A percentile compares a stretch with the other conserved stretches of the same genome.
These are phyloP conservation scores for Acrossocheilus fasciatus DNA, from an alignment of 2,797 vertebrate species.

Conservation along the genomic window DNA sequence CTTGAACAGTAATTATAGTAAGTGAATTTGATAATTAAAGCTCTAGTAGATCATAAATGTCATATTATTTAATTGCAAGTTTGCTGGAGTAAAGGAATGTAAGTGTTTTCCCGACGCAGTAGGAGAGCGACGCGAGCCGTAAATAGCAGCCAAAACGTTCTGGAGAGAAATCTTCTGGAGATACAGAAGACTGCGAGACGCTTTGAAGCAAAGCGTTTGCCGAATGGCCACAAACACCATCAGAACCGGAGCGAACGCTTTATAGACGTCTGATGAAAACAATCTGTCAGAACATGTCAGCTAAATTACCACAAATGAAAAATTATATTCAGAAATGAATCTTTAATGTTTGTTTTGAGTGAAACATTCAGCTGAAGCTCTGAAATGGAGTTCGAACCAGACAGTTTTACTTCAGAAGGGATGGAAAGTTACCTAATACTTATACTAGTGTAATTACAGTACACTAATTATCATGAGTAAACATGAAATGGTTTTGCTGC, in stretches of 20 bases:
- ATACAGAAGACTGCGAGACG: not conserved
- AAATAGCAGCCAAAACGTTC: not conserved
- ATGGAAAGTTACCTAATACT: not conserved
- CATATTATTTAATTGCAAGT: not conserved
- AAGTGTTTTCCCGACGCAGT: not conserved
- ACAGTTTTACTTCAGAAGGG: not conserved
- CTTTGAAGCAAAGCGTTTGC: not conserved
- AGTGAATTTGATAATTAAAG: not conserved
- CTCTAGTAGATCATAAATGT: not conserved
- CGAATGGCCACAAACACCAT: not conserved
- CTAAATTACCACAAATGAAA: not conserved
- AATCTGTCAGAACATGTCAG: not conserved
- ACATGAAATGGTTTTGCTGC: not conserved
- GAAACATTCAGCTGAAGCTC: not conserved
- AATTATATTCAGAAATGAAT: not conserved
- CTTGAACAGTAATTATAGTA: not conserved
- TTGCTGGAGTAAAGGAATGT: not conserved
- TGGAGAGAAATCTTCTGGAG: not conserved
- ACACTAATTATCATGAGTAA: not conserved
- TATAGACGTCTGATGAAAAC: not conserved
- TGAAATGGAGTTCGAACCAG: not conserved
- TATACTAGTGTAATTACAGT: not conserved
- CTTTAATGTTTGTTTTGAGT: slow-evolving; percentile 15
- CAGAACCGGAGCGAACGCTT: not conserved
- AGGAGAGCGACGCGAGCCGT: not conserved